These are phyloP conservation scores for Mesorhabditis spiculigera DNA, from an alignment of 2,888 invertebrate species.

Conservation along the genomic window DNA sequence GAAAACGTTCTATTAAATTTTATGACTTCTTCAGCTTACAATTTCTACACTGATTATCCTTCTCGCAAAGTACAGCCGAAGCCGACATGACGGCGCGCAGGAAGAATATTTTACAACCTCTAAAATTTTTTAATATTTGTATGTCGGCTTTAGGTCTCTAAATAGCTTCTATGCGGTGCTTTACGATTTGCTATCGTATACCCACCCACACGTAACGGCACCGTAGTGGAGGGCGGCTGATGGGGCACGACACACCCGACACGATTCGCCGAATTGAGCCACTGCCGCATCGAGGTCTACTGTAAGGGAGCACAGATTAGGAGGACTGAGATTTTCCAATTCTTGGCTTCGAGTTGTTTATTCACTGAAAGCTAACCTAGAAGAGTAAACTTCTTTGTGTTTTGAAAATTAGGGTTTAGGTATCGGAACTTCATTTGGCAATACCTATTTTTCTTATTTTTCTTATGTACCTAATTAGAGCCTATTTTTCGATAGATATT, in stretches of 20 bases:
- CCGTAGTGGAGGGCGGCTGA: conserved; percentile 5
- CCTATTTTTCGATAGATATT: too few relatives aligned
- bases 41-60: neutral
- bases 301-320: neutral
- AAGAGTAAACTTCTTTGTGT: too few relatives aligned
- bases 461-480: too few relatives aligned
- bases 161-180: too few relatives aligned
- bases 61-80: neutral
- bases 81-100: neutral
- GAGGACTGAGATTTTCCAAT: neutral
- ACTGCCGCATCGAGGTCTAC: neutral
- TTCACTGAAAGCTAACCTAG: too few relatives aligned
- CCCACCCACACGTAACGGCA: neutral
- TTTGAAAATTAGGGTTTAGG: too few relatives aligned
- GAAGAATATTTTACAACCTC: neutral
- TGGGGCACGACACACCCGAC: neutral
- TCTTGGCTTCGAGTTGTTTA: too few relatives aligned
- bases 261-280: neutral
- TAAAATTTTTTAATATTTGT: too few relatives aligned
- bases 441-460: too few relatives aligned
- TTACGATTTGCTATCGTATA: neutral
- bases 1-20: neutral
- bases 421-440: too few relatives aligned
- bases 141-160: too few relatives aligned
- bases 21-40: neutral